Base-by-base conservation (phyloP, 2,113 vertebrate species). In the Tautogolabrus adspersus region DNA sequence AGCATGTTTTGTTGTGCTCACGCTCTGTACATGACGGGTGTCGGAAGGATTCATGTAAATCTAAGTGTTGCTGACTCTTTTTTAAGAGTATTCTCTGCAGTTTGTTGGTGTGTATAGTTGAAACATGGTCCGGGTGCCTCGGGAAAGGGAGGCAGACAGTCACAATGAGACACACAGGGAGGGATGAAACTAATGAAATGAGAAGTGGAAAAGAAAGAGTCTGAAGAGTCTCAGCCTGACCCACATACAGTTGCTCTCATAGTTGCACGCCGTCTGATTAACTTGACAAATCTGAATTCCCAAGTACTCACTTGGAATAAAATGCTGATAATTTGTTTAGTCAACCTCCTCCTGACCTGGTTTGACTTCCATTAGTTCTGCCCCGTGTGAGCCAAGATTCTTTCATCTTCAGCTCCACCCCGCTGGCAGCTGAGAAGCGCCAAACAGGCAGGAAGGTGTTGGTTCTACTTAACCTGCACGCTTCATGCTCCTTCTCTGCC, bases 161-260 rank as follows among this genome's bases (percentile, higher is more conserved):
- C 77, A 23, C 60, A 55, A 46, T 37, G 66, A 79, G 64, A 81
- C 70, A 62, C 23, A 58, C 12, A 72, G 26, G 37, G 64, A 26
- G 49, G 65, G 47, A 59, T 72, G 71, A 73, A 79, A 66, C 79
- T 84, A 77, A 90, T 72, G 72, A 75, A 79, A 87, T 66, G 63
- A 81, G 59, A 72, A 77, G 71, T 46, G 22, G 0, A 1, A 12
- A 54, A 30, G 59, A 55, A 60, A 19, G 40, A 64, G 23, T 65
- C 26, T 47, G 34, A 69, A n/a, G 51, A 78, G 34, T 71, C 72
- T 77, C 66, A 37, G 26, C 52, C 18, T 87, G 84, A 84, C 74
- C 72, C 70, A 89, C 47, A 78, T 85, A 61, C 44, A 75, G 16
- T 65, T 64, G 37, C 72, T 80, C 37, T 68, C 62, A 18, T 55